These are phyloP conservation scores for Actias luna DNA, from an alignment of 2,888 invertebrate species.

Conservation along the genomic window DNA sequence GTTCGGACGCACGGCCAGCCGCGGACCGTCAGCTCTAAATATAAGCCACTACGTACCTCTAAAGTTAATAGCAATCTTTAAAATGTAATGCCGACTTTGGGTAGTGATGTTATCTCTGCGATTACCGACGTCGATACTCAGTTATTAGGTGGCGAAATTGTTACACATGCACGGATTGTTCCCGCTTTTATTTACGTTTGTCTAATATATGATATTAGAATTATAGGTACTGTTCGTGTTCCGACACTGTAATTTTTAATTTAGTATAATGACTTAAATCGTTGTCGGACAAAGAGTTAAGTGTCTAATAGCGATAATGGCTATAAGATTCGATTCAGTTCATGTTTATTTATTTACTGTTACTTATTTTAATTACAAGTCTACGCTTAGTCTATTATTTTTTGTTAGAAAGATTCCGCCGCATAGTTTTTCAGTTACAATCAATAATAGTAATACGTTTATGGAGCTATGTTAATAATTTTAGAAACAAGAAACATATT, in stretches of 20 bases:
- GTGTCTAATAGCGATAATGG: slow-evolving; percentile 3
- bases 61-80: slow-evolving; percentile 80
- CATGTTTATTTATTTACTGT: slow-evolving; percentile 4
- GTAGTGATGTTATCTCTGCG: slow-evolving; percentile 66
- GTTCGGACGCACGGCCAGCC: slow-evolving; percentile 45
- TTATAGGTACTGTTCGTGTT: neutral
- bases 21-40: slow-evolving; percentile 70
- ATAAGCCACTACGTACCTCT: slow-evolving; percentile 62
- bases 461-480: too few species aligned
- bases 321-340: neutral
- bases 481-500: too few species aligned
- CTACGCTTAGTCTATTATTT: neutral
- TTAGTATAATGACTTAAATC: slow-evolving; percentile 1
- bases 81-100: slow-evolving; percentile 61
- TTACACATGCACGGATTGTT: slow-evolving; percentile 43
- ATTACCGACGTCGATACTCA: slow-evolving; percentile 64
- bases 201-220: slow-evolving; percentile 7
- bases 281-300: slow-evolving; percentile 1
- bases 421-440: neutral
- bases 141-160: slow-evolving; percentile 48
- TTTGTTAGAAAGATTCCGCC: neutral
- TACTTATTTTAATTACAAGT: neutral
- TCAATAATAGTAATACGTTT: too few species aligned
- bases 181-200: slow-evolving; percentile 26
- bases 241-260: slow-evolving; percentile 10